Evolutionary conservation across 1,140 invertebrate genomes (phyloP).

Genomic region (Orchesella cincta): DNA sequence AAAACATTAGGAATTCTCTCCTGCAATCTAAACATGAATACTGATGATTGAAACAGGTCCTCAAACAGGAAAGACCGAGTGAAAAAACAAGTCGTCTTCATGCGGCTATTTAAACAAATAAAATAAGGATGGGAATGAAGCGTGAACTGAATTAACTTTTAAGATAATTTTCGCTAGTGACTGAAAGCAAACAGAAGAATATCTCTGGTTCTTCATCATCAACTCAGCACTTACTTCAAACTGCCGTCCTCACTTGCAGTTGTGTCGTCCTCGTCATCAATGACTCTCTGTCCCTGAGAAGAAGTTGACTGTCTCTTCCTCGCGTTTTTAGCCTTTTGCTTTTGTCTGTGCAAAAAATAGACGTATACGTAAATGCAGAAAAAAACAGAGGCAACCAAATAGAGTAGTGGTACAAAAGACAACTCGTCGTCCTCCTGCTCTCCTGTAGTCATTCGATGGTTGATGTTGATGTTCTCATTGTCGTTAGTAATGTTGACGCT

Average conservation of each 20-base stretch:
- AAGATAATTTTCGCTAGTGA: background rate
- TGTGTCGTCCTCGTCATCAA: background rate
- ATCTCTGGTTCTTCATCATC: background rate
- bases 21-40: too few relatives aligned
- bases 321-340: background rate
- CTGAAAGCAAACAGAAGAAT: background rate
- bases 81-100: too few relatives aligned
- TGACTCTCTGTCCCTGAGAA: background rate
- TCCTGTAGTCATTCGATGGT: background rate
- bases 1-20: too few relatives aligned
- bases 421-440: background rate
- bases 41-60: too few relatives aligned
- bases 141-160: too few relatives aligned
- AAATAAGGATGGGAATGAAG: too few relatives aligned
- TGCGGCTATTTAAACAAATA: too few relatives aligned
- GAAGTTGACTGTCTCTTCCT: too few relatives aligned
- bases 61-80: too few relatives aligned
- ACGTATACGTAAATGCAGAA: background rate
- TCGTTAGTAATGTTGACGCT: background rate
- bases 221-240: background rate
- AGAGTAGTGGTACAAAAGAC: background rate
- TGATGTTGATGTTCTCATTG: background rate
- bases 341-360: background rate
- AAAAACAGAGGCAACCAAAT: background rate
- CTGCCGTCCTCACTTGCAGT: background rate